phyloP scores from a whole-genome alignment of 2,888 invertebrate genomes.

The Ferdinandea cuprea region DNA sequence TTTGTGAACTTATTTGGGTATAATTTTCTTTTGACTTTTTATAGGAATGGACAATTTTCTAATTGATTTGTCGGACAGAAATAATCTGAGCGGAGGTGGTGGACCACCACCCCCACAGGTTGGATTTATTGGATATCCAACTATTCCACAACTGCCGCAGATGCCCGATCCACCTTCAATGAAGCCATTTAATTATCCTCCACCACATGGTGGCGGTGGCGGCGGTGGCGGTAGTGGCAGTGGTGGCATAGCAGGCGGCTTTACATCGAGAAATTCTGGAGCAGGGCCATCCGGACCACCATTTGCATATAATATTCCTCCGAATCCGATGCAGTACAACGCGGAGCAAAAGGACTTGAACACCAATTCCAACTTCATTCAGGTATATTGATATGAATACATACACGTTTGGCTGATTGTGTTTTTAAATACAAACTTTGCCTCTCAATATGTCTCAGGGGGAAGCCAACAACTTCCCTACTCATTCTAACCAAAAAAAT shows the following conservation, averaged over 20 bases:
- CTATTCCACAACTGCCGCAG: conserved; percentile 87
- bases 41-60: conserved; percentile 87
- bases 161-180: conserved; percentile 84
- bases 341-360: conserved; percentile 86
- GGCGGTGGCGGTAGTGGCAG: conserved; percentile 82
- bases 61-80: conserved; percentile 87
- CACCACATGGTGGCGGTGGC: conserved; percentile 83
- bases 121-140: conserved; percentile 93
- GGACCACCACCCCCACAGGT: conserved; percentile 87
- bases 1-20: not conserved
- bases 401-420: not conserved
- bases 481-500: conserved; percentile 88
- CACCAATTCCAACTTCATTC: conserved; percentile 85
- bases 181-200: conserved; percentile 88
- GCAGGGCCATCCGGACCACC: conserved; percentile 75
- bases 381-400: conserved; percentile 80
- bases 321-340: conserved; percentile 81
- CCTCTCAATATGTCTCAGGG: conserved; percentile 84
- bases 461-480: conserved; percentile 85
- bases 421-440: conserved; percentile 27
- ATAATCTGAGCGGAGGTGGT: conserved; percentile 85
- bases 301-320: conserved; percentile 87
- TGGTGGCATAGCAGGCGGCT: conserved; percentile 73
- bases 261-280: conserved; percentile 13
- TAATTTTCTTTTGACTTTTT: conserved; percentile 27